Conservation (phyloP, 2,888 invertebrate genomes). For the Isotomurus palustris region DNA sequence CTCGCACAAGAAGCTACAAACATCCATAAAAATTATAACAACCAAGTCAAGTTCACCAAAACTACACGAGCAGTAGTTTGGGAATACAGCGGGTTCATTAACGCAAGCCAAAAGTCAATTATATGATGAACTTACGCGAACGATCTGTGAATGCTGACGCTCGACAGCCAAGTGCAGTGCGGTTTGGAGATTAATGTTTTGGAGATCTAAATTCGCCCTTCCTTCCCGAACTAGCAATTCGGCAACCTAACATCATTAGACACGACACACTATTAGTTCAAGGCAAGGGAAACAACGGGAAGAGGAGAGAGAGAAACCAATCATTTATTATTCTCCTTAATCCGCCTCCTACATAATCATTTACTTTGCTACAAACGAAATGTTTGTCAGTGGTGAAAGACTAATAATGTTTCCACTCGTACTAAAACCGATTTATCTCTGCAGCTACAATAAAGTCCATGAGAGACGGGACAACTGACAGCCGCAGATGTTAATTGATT, state of each 20-base stretch:
- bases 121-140: constrained; percentile 61
- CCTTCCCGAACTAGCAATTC: constrained; percentile 81
- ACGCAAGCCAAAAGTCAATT: no score
- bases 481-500: no score
- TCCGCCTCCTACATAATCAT: not conserved
- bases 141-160: constrained; percentile 95
- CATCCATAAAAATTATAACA: no score
- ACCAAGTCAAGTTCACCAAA: constrained; percentile 1
- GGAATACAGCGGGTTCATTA: no score
- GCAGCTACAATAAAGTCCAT: no score
- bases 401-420: no score
- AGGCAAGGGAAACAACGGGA: not conserved
- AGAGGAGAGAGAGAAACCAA: not conserved
- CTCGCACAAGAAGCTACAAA: constrained; percentile 76
- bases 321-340: not conserved
- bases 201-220: constrained; percentile 88
- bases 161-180: constrained; percentile 87
- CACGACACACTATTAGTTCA: not conserved
- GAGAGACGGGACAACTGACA: no score
- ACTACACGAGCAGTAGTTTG: not conserved
- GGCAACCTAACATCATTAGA: constrained; percentile 82
- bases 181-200: constrained; percentile 77
- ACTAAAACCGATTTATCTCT: no score
- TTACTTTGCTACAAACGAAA: no score
- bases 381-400: no score